Base-by-base conservation (phyloP, 2,797 vertebrate genomes). In the Acanthurus lineatus region DNA sequence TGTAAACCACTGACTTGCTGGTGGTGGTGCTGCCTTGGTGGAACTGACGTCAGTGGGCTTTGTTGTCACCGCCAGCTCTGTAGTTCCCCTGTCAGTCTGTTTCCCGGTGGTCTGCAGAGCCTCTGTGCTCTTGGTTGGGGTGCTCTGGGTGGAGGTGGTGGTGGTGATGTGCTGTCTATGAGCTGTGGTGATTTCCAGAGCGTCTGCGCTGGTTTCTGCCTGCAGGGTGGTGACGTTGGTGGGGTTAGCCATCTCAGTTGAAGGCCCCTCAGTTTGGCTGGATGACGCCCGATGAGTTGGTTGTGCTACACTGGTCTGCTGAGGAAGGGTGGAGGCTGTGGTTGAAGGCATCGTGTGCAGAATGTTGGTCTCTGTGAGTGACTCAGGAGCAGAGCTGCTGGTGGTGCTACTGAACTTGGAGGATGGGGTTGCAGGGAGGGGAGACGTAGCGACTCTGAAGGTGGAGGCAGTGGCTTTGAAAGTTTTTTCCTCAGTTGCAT, bases 1-100 rank as follows among this genome's bases (percentile, higher is more conserved):
- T 19, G 32, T 71, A 32, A 47, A 56, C 4, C 42, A 89, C 90
- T 91, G 88, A 98, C 97, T 95, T 92, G 94, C 68, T 20, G 82
- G 73, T 5, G 49, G 49, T 2, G 54, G 57, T 2, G 74, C 68
- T n/a, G 76, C 78, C 12, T 53, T 71, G 60, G 94, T 90, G 0
- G 82, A 69, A 0, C 8, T 83, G 9, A 84, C 68, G 45, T 69
- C 62, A 47, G 86, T 52, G 0, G 81, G 76, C 6, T 64, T 17
- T 0, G 95, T 94, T 47, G 92, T 93, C 1, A 19, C 14, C 0
- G 22, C 73, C 22, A 14, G 15, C 62, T 72, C 17, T 14, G 93
- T 93, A 11, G 93, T 91, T 44, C 85, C 66, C 48, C 70, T 86
- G 17, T 91, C 86, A 0, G 91, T 87, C 77, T 87, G 80, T 45